These are phyloP conservation scores for Agrypnus murinus DNA, from an alignment of 2,888 invertebrate species.

Conservation along the genomic window DNA sequence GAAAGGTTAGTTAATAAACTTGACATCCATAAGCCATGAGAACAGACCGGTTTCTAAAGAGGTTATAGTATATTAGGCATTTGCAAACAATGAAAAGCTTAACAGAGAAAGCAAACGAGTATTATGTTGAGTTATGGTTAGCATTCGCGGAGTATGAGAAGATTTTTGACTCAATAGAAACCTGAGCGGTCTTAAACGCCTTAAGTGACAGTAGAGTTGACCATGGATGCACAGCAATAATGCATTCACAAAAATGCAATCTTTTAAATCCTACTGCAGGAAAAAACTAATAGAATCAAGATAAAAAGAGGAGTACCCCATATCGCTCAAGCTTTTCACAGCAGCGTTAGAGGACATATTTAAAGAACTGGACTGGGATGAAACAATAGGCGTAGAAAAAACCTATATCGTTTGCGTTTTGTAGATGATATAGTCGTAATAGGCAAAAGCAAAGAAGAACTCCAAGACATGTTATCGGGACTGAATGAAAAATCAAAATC, in stretches of 20 bases:
- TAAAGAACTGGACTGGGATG: conserved; percentile 3
- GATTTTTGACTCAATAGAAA: conserved; percentile 6
- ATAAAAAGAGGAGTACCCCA: conserved; percentile 6
- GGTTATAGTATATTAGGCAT: neutral
- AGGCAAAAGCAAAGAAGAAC: too few relatives aligned
- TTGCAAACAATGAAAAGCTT: conserved; percentile 13
- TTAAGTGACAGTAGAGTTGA: conserved; percentile 2
- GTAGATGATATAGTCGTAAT: too few relatives aligned
- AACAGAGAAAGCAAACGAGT: conserved; percentile 6
- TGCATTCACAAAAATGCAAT: conserved; percentile 13
- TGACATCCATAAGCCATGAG: too few relatives aligned
- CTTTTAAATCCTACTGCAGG: neutral
- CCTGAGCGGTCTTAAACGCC: conserved; percentile 1
- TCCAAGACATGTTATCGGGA: neutral
- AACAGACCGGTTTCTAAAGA: conserved; percentile 5
- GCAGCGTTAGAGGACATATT: conserved; percentile 5
- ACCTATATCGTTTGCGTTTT: conserved; percentile 3
- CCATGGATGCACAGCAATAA: too few relatives aligned
- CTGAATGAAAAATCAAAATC: conserved; percentile 4
- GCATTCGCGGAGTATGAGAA: too few relatives aligned
- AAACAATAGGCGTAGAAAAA: conserved; percentile 3
- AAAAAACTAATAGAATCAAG: conserved; percentile 10
- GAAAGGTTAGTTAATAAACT: conserved; percentile 8
- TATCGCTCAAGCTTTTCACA: conserved; percentile 7
- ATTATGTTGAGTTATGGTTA: conserved; percentile 5